Evolutionary conservation across 2,113 vertebrate genomes (phyloP).

Genomic region (Petroica traversi): DNA sequence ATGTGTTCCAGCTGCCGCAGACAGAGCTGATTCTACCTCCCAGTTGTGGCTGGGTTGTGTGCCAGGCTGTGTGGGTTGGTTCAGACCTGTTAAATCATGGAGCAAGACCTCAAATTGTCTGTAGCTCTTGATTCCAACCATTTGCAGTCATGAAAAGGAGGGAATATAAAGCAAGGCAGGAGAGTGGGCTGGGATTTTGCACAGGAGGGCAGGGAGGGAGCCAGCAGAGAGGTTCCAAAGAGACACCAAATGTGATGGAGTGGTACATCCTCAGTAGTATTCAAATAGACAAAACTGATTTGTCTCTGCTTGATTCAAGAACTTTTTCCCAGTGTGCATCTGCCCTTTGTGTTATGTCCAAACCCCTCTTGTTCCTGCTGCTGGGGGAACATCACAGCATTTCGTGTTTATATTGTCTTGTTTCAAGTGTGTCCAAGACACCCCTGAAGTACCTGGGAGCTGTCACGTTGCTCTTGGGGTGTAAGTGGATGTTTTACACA

Average conservation of each 20-base stretch:
- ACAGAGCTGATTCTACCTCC: neutral
- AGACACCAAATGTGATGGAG: neutral
- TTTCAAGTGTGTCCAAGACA: neutral
- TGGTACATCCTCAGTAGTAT: neutral
- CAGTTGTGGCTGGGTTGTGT: neutral
- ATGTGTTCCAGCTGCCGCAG: neutral
- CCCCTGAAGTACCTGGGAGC: neutral
- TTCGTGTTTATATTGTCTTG: neutral
- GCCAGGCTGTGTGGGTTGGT: neutral
- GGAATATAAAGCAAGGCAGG: neutral
- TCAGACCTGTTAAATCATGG: neutral
- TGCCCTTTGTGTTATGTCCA: neutral
- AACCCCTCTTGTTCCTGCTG: neutral
- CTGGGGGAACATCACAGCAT: accelerated
- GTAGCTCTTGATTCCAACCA: neutral
- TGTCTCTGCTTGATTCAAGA: neutral
- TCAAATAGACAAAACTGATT: neutral
- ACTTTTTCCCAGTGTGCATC: neutral
- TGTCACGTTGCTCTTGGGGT: neutral
- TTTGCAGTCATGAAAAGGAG: neutral
- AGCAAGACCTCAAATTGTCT: neutral
- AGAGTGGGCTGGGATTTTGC: neutral
- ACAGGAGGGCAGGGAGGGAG: neutral
- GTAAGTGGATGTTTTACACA: neutral
- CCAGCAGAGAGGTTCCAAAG: neutral